These are phyloP conservation scores for Geotrypetes seraphini DNA, from an alignment of 2,797 vertebrate species.

Conservation along the genomic window DNA sequence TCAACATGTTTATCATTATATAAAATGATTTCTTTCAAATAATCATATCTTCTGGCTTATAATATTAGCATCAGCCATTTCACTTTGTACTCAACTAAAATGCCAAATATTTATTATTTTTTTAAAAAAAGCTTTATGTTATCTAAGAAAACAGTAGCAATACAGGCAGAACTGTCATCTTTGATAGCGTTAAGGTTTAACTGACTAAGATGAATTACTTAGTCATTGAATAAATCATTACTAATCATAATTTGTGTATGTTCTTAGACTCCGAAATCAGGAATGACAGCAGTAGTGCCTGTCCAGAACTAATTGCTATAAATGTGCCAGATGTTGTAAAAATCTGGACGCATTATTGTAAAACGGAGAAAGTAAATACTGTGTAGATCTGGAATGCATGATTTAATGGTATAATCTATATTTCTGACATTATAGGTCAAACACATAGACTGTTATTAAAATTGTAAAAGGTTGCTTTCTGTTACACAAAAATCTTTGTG, in stretches of 20 bases:
- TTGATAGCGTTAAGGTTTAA: conserved; percentile 22
- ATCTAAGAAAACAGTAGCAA: conserved; percentile 23
- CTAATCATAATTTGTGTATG: conserved; percentile 42
- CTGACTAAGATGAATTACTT: conserved; percentile 47
- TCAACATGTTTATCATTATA: not conserved
- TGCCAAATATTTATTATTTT: conserved; percentile 10
- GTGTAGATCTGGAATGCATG: conserved; percentile 11
- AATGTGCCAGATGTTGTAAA: conserved; percentile 50
- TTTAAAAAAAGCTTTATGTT: conserved; percentile 22
- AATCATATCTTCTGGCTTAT: not conserved
- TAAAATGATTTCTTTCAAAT: conserved; percentile 4
- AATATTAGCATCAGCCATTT: too few relatives aligned
- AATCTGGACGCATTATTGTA: conserved; percentile 34
- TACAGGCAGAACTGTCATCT: conserved; percentile 31
- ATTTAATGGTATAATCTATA: conserved; percentile 39
- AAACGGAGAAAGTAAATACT: conserved; percentile 19
- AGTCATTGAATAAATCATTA: conserved; percentile 42
- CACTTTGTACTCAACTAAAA: too few relatives aligned
- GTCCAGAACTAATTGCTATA: conserved; percentile 49
- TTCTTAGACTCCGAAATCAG: conserved; percentile 32
- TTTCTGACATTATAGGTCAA: conserved; percentile 36
- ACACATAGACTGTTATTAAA: conserved; percentile 44
- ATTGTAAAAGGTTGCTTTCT: conserved; percentile 37
- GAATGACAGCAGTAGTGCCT: conserved; percentile 29
- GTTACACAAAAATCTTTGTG: conserved; percentile 19